Percentiles rank a stretch among this genome's conserved stretches.
These are phyloP conservation scores for Himalopsyche japonica DNA, from an alignment of 2,888 invertebrate genomes.

Conservation along the genomic window DNA sequence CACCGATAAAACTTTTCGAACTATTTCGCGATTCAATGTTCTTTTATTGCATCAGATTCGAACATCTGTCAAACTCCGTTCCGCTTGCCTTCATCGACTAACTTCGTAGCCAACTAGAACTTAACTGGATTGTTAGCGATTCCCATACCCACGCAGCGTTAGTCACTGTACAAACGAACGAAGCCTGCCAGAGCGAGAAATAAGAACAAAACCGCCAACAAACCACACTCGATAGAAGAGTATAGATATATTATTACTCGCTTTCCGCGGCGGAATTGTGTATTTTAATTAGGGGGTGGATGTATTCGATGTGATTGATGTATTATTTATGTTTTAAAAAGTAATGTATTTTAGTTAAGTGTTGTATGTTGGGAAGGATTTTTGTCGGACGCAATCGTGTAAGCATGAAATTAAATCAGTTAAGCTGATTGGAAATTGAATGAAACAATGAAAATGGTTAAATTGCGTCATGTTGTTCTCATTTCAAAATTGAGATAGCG, in stretches of 20 bases:
- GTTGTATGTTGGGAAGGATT: not conserved
- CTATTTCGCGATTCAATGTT: not conserved
- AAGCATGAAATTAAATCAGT: not conserved
- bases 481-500: not conserved
- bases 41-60: not conserved
- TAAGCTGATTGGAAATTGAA: not conserved
- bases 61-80: not conserved
- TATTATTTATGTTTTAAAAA: not conserved
- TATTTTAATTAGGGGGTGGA: constrained; percentile 22
- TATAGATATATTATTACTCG: not conserved
- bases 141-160: not conserved
- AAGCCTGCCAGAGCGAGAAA: constrained; percentile 8
- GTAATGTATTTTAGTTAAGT: not conserved
- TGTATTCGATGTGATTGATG: constrained; percentile 10
- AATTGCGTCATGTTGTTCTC: not conserved
- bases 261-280: not conserved
- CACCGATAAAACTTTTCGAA: not conserved
- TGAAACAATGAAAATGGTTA: not conserved
- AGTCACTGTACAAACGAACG: constrained; percentile 1
- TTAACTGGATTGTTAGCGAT: constrained; percentile 1
- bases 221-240: not conserved
- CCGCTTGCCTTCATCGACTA: not conserved
- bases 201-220: not conserved
- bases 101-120: not conserved
- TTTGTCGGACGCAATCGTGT: not conserved